A percentile compares a stretch with the other conserved stretches of the same genome.
These are phyloP conservation scores for Sylvia borin DNA, from an alignment of 2,797 vertebrate genomes.

Conservation along the genomic window DNA sequence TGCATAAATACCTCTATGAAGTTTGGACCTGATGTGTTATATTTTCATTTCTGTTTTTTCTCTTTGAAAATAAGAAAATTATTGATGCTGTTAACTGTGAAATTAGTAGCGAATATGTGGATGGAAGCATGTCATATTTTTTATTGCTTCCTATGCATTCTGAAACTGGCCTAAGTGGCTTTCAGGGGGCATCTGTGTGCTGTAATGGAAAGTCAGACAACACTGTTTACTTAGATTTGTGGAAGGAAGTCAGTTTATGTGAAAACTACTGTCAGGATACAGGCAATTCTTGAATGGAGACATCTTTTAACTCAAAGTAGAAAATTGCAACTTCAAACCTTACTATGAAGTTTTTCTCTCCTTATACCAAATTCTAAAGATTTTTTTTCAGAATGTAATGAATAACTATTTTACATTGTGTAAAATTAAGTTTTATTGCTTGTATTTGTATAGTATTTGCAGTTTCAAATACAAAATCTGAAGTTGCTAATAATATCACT, in stretches of 20 bases:
- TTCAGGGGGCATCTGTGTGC: neutral
- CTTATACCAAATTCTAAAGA: neutral
- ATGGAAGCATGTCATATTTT: neutral
- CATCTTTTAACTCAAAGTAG: neutral
- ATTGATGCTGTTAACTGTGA: neutral
- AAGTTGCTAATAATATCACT: neutral
- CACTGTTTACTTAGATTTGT: neutral
- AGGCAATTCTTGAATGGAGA: neutral
- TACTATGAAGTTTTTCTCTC: neutral
- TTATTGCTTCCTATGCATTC: neutral
- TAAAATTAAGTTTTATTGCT: neutral
- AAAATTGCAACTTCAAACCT: neutral
- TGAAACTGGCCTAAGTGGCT: neutral
- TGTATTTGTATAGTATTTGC: neutral
- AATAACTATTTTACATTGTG: neutral
- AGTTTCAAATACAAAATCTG: neutral
- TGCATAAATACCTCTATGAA: neutral
- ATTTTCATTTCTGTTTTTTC: neutral
- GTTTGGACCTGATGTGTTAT: neutral
- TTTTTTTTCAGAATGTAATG: neutral
- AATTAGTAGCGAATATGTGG: neutral
- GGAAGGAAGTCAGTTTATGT: neutral
- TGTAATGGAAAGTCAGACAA: neutral
- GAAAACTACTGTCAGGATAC: neutral
- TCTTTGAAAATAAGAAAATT: neutral